Conservation (phyloP, 35 echinoderm and acorn worm species). For the Lytechinus variegatus region DNA sequence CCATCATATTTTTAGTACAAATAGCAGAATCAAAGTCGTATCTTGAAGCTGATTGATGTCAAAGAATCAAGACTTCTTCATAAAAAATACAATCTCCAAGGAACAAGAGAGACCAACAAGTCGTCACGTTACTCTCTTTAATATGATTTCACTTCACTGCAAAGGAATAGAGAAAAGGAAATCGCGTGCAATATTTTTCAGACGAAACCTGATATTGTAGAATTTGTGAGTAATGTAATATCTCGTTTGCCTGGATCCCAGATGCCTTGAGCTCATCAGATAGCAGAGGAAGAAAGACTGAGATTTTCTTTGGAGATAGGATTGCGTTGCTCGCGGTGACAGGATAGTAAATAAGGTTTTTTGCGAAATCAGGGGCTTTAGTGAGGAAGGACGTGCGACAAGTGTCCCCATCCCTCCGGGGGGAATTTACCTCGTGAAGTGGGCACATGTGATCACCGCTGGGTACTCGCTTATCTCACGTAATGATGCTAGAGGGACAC, state of each 20-base stretch:
- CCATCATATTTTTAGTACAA: too few species aligned
- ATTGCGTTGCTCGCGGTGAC: neutral
- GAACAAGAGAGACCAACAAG: neutral
- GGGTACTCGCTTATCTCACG: neutral
- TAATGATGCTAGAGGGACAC: neutral
- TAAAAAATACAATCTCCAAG: neutral
- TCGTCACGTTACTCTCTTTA: neutral
- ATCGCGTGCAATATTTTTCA: constrained; percentile 1
- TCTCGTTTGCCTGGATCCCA: neutral
- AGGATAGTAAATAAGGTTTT: neutral
- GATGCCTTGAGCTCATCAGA: neutral
- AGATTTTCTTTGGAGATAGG: neutral
- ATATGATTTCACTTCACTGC: neutral
- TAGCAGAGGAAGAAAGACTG: neutral
- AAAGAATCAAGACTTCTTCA: neutral
- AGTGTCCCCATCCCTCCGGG: neutral
- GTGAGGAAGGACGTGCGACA: neutral
- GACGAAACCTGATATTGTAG: neutral
- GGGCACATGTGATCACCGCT: neutral
- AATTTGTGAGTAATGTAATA: constrained; percentile 15
- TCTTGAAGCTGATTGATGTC: too few species aligned
- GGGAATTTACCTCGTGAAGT: neutral
- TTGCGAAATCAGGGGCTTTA: neutral
- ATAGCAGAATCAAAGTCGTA: too few species aligned
- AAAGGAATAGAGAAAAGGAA: neutral